Percentiles rank a stretch among this genome's conserved stretches.
These are phyloP conservation scores for Nannobrachium achirus DNA, from an alignment of 2,113 vertebrate genomes.

Conservation along the genomic window DNA sequence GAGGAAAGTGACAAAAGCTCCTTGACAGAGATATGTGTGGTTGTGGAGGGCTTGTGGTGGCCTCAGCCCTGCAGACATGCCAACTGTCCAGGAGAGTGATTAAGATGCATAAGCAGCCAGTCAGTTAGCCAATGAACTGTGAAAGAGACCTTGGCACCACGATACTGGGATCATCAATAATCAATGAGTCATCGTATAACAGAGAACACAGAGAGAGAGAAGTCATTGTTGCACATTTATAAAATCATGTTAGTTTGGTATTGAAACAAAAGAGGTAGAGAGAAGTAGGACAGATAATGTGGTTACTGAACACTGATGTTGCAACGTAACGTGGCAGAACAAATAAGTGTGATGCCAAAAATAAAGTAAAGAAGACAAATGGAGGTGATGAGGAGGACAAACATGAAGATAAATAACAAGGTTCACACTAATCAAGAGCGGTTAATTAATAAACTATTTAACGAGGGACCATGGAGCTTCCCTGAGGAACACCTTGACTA, in stretches of 20 bases:
- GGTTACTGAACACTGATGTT: constrained; percentile 17
- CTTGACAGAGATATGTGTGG: constrained; percentile 52
- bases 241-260: not conserved
- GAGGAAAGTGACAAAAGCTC: constrained; percentile 62
- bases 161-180: constrained; percentile 16
- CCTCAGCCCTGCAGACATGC: constrained; percentile 31
- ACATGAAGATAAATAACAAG: constrained; percentile 42
- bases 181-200: constrained; percentile 6
- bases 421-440: constrained; percentile 7
- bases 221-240: not conserved
- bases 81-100: constrained; percentile 42
- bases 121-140: constrained; percentile 45
- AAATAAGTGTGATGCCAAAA: constrained; percentile 17
- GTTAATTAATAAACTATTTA: constrained; percentile 31
- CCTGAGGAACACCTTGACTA: constrained; percentile 22
- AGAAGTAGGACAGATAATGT: constrained; percentile 27
- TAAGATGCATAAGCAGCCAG: constrained; percentile 30
- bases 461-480: constrained; percentile 27
- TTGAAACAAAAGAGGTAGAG: constrained; percentile 24
- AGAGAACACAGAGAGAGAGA: not conserved
- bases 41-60: constrained; percentile 23
- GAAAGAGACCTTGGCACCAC: constrained; percentile 17
- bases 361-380: constrained; percentile 34
- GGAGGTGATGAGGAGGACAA: constrained; percentile 41
- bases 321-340: constrained; percentile 33